Evolutionary conservation across 2,888 invertebrate species (phyloP), one percentile per base, ranked within the genome.

Genomic region (Autographa gamma): DNA sequence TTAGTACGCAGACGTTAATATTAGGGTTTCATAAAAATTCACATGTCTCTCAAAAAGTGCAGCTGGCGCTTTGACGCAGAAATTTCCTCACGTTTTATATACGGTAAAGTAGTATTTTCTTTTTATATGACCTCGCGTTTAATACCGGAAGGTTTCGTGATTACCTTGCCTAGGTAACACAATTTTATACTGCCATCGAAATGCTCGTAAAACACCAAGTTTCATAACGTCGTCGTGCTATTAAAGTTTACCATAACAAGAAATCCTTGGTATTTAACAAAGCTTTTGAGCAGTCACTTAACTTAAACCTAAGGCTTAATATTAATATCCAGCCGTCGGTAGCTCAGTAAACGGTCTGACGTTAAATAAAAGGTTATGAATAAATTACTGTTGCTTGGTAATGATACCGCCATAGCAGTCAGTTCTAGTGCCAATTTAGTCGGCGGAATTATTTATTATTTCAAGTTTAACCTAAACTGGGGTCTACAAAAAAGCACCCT

Each of bases 1-100:
- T 90, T 89, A 89, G 85, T 83, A 80, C 71, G 82, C 80, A 74
- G 72, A 71, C 59, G 70, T 78, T 77, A 79, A 66, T 73, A 74
- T 77, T 70, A 74, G 54, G 54, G 66, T 80, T 77, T 63, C 64
- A 62, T 71, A 58, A 64, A 76, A 76, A 80, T 61, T 70, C 66
- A 52, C 60, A 48, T 65, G 43, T 71, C 58, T 60, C 59, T 63
- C 31, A 32, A 48, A 71, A 68, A 67, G 62, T 52, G 38, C 62
- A 41, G 25, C 61, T 19, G 54, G 62, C 13, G 19, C 71, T 78
- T 78, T 76, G 72, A 76, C 65, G 71, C 43, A 56, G 32, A 70
- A 70, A 65, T 69, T 75, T 63, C 65, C 25, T 73, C 32, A 70
- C 54, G 52, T 60, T 69, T 71, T 62, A 67, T 73, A 64, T 18